phyloP scores from a whole-genome alignment of 2,797 vertebrate genomes.

The Galaxias olidus region DNA sequence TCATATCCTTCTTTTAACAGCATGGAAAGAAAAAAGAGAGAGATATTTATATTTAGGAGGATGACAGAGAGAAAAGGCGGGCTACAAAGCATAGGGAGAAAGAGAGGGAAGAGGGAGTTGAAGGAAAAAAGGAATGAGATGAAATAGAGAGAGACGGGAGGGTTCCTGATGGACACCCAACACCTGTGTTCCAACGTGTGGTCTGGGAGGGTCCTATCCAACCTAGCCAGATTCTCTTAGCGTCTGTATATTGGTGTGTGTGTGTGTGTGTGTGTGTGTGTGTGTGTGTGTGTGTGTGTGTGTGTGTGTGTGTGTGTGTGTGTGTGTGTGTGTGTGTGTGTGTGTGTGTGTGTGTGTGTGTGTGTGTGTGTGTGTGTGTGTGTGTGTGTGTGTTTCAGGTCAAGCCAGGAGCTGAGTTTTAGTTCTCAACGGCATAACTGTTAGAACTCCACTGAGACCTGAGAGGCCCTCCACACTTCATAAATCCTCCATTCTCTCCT shows the following conservation, averaged over 20 bases:
- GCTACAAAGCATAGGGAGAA: constrained; percentile 17
- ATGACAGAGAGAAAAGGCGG: too few relatives aligned
- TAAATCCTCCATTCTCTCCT: constrained; percentile 57
- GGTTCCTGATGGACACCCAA: constrained; percentile 65
- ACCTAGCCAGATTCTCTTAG: too few relatives aligned
- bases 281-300: constrained; percentile 6
- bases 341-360: constrained; percentile 7
- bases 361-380: constrained; percentile 19
- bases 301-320: constrained; percentile 6
- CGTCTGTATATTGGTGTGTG: constrained; percentile 3
- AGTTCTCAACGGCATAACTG: constrained; percentile 58
- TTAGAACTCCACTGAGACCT: constrained; percentile 59
- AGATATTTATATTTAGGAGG: too few relatives aligned
- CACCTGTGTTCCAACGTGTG: constrained; percentile 54
- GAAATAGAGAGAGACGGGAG: too few relatives aligned
- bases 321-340: constrained; percentile 14
- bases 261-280: constrained; percentile 13
- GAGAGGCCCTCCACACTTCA: constrained; percentile 60
- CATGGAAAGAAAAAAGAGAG: too few relatives aligned
- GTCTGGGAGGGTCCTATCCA: not conserved
- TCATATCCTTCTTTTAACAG: too few relatives aligned
- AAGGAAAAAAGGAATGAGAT: not conserved
- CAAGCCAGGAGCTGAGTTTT: constrained; percentile 54
- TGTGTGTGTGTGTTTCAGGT: constrained; percentile 22
- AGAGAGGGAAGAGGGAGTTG: constrained; percentile 40